Conservation (phyloP, 2,888 invertebrate genomes). For the Altica lythri region DNA sequence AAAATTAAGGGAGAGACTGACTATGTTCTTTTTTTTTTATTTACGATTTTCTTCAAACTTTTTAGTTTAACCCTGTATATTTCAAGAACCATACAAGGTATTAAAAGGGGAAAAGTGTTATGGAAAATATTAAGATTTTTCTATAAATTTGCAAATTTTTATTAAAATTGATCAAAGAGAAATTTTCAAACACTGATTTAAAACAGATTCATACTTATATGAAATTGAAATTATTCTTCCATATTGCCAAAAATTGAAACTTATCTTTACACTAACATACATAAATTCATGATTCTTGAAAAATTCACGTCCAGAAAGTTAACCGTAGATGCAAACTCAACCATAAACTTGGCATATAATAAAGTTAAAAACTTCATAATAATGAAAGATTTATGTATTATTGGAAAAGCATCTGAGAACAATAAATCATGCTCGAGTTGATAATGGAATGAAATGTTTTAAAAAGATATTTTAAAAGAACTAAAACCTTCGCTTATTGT, state of each 20-base stretch:
- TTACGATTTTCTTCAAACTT: too few species aligned
- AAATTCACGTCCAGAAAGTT: constrained; percentile 20
- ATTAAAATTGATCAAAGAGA: too few species aligned
- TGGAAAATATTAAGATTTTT: too few species aligned
- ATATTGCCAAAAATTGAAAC: constrained; percentile 3
- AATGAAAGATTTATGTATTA: constrained; percentile 29
- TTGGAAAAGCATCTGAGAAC: constrained; percentile 27
- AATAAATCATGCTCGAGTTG: constrained; percentile 23
- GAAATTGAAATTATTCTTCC: too few species aligned
- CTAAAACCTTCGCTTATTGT: background rate
- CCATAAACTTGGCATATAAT: constrained; percentile 29
- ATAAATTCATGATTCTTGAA: constrained; percentile 26
- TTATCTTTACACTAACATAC: constrained; percentile 4
- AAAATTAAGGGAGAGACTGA: too few species aligned
- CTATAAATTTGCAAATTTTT: too few species aligned
- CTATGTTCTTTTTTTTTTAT: too few species aligned
- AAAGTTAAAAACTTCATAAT: constrained; percentile 28
- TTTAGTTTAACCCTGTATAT: too few species aligned
- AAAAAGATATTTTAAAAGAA: constrained; percentile 9
- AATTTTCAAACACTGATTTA: too few species aligned
- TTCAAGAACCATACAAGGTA: too few species aligned
- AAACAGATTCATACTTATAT: too few species aligned
- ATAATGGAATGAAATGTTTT: constrained; percentile 23
- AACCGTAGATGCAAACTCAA: constrained; percentile 25
- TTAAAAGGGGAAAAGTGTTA: too few species aligned